Evolutionary conservation across 2,113 vertebrate genomes (phyloP).

Genomic region (Emberiza fucata): DNA sequence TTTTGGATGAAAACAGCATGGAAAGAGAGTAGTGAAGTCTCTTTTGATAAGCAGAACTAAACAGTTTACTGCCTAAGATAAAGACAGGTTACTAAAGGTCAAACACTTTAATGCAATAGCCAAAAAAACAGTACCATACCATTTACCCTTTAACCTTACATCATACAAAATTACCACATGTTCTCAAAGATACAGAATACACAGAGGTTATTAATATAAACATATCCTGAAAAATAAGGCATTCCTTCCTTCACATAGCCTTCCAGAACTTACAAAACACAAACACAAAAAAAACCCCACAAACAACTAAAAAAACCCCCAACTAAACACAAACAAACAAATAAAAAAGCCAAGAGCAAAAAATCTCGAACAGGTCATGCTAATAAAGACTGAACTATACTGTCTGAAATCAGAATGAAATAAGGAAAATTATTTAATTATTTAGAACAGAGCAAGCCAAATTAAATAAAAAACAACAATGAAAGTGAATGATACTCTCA

Average conservation of each 20-base stretch:
- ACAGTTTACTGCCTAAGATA: slow-evolving; percentile 54
- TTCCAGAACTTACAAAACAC: neutral
- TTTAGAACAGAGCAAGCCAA: neutral
- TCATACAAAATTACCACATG: slow-evolving; percentile 2
- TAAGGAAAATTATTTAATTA: neutral
- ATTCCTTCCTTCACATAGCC: neutral
- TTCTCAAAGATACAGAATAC: slow-evolving; percentile 31
- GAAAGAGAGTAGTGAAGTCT: slow-evolving; percentile 46
- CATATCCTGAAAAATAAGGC: slow-evolving; percentile 52
- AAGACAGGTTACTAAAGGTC: slow-evolving; percentile 59
- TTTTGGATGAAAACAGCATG: slow-evolving; percentile 47
- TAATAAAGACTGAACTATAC: neutral
- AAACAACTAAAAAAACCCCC: neutral
- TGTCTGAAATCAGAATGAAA: neutral
- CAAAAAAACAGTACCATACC: slow-evolving; percentile 42
- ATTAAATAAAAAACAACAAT: neutral
- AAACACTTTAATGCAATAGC: slow-evolving; percentile 30
- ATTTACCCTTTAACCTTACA: slow-evolving; percentile 61
- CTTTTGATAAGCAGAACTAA: slow-evolving; percentile 58
- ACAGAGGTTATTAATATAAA: slow-evolving; percentile 12
- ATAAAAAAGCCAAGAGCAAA: neutral
- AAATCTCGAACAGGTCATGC: neutral
- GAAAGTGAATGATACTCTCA: neutral
- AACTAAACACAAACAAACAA: neutral
- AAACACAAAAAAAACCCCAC: rapidly evolving